These are phyloP conservation scores for Micromys minutus DNA, from an alignment of 2,113 vertebrate genomes.

Conservation along the genomic window DNA sequence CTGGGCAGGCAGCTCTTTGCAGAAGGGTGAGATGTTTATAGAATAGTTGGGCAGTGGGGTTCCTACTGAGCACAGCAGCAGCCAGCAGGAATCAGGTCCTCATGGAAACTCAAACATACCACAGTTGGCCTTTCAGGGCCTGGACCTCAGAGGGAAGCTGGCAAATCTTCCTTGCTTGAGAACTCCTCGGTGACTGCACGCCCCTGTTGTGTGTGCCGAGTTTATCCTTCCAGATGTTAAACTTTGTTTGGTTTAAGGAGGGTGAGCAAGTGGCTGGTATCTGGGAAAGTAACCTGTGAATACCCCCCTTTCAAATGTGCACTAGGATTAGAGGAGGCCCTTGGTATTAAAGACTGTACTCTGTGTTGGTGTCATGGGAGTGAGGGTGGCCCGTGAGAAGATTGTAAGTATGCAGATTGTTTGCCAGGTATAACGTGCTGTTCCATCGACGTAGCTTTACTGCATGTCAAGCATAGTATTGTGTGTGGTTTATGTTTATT, in stretches of 20 bases:
- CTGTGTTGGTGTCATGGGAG: background rate
- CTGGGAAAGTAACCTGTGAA: slow-evolving; percentile 58
- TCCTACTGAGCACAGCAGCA: slow-evolving; percentile 51
- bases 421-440: background rate
- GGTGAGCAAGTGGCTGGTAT: slow-evolving; percentile 42
- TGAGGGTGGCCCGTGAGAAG: background rate
- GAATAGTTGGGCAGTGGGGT: slow-evolving; percentile 49
- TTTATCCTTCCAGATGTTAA: slow-evolving; percentile 62
- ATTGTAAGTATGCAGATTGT: background rate
- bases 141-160: slow-evolving; percentile 53
- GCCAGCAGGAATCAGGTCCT: slow-evolving; percentile 15
- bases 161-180: slow-evolving; percentile 38
- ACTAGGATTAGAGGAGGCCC: background rate
- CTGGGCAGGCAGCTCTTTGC: slow-evolving; percentile 8
- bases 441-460: background rate
- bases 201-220: slow-evolving; percentile 55
- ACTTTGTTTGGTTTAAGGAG: slow-evolving; percentile 37
- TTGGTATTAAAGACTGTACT: accelerated
- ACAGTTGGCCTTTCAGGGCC: slow-evolving; percentile 56
- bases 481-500: slow-evolving; percentile 42
- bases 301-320: slow-evolving; percentile 9
- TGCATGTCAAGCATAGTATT: slow-evolving; percentile 1
- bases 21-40: slow-evolving; percentile 63
- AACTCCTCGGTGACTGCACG: slow-evolving; percentile 36
- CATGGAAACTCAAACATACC: slow-evolving; percentile 69